Conservation (phyloP, 2,888 invertebrate genomes). For the Calameuta pallipes region DNA sequence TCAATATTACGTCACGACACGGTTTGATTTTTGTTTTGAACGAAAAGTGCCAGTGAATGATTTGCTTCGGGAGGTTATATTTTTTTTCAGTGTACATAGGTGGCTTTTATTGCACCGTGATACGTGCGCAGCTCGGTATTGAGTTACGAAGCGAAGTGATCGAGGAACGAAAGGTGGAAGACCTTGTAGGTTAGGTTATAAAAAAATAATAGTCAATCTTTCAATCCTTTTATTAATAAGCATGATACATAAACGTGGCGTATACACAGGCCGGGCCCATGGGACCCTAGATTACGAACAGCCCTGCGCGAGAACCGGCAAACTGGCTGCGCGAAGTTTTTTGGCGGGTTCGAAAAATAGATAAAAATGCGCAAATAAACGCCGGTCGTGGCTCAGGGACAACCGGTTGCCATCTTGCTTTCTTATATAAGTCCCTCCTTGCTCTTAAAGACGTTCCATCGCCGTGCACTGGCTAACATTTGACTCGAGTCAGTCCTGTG, state of each 20-base stretch:
- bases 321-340: conserved; percentile 35
- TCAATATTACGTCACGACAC: conserved; percentile 35
- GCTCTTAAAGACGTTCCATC: conserved; percentile 52
- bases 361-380: conserved; percentile 65
- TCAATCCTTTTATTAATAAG: neutral
- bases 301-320: neutral
- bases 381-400: conserved; percentile 62
- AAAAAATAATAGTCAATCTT: neutral
- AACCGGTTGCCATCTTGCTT: conserved; percentile 64
- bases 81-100: neutral
- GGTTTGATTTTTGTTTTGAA: conserved; percentile 19
- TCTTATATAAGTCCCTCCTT: conserved; percentile 64
- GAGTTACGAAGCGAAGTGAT: neutral
- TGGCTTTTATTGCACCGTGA: neutral
- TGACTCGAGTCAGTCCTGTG: conserved; percentile 27
- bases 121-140: neutral
- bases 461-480: conserved; percentile 43
- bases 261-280: neutral
- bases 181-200: neutral
- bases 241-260: neutral
- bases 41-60: conserved; percentile 32
- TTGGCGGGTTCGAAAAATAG: conserved; percentile 58
- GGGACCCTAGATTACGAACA: conserved; percentile 34
- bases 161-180: neutral
- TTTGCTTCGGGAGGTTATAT: neutral